Percentiles rank a stretch among this genome's conserved stretches.
phyloP scores from a whole-genome alignment of 2,113 vertebrate species.

The Hystrix cristata region DNA sequence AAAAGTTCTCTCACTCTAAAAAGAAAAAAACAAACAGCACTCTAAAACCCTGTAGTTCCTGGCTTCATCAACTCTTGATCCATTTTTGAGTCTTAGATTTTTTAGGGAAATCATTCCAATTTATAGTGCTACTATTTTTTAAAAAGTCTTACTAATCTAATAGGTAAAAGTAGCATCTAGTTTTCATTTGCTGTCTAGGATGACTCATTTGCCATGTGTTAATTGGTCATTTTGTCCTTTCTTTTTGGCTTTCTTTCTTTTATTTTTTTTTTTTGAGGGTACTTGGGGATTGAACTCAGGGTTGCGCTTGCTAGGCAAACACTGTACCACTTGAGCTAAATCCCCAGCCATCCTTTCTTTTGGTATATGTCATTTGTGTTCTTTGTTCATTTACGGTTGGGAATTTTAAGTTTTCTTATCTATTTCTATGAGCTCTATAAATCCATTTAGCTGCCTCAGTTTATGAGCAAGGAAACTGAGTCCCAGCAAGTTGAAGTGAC shows the following conservation, averaged over 20 bases:
- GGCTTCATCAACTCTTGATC: not conserved
- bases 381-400: slow-evolving; percentile 1
- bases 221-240: not conserved
- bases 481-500: slow-evolving; percentile 31
- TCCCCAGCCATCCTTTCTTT: not conserved
- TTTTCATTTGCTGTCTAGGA: slow-evolving; percentile 58
- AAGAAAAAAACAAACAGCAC: not conserved
- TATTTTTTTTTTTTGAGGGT: too few relatives aligned
- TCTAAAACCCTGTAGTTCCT: not conserved
- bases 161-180: slow-evolving; percentile 17
- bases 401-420: slow-evolving; percentile 38
- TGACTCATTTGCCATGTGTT: not conserved
- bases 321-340: too few relatives aligned
- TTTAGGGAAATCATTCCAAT: slow-evolving; percentile 38
- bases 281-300: too few relatives aligned
- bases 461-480: slow-evolving; percentile 32
- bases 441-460: slow-evolving; percentile 37
- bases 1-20: not conserved
- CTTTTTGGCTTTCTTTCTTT: not conserved
- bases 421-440: slow-evolving; percentile 41
- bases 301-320: too few relatives aligned
- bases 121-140: not conserved
- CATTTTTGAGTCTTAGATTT: slow-evolving; percentile 40
- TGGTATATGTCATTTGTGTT: slow-evolving; percentile 34
- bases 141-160: slow-evolving; percentile 32